Conservation (phyloP, 2,888 invertebrate species). For the Calliphora vomitoria region DNA sequence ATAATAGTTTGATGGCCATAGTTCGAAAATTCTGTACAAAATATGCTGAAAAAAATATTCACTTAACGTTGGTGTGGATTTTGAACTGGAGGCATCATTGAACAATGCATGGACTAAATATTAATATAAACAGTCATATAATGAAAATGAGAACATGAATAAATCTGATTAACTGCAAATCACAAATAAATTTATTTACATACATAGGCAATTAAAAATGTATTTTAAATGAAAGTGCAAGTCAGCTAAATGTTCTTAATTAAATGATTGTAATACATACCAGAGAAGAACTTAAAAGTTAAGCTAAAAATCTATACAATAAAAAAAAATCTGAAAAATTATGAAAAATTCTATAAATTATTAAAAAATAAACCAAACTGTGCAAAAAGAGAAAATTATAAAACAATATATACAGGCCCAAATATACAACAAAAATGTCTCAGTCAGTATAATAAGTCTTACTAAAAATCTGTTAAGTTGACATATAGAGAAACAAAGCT, state of each 20-base stretch:
- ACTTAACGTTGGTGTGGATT: too few relatives aligned
- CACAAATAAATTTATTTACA: too few relatives aligned
- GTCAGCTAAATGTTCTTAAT: too few relatives aligned
- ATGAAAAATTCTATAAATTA: neutral
- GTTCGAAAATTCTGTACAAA: too few relatives aligned
- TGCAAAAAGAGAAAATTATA: neutral
- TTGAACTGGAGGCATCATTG: too few relatives aligned
- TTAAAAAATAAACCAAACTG: neutral
- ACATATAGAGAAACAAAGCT: neutral
- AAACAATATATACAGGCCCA: neutral
- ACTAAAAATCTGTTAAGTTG: neutral
- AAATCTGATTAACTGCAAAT: too few relatives aligned
- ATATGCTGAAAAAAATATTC: too few relatives aligned
- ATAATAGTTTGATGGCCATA: too few relatives aligned
- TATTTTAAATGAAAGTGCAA: neutral
- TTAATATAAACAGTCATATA: too few relatives aligned
- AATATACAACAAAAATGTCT: neutral
- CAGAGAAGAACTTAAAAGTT: constrained; percentile 3
- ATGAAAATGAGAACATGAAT: too few relatives aligned
- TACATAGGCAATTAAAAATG: too few relatives aligned
- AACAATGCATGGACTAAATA: too few relatives aligned
- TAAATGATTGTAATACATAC: constrained; percentile 50
- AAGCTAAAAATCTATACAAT: constrained; percentile 17
- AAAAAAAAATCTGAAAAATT: neutral
- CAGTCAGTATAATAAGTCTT: neutral